phyloP scores from a whole-genome alignment of 64 coral and sea anemone genomes.

The Dendronephthya gigantea region DNA sequence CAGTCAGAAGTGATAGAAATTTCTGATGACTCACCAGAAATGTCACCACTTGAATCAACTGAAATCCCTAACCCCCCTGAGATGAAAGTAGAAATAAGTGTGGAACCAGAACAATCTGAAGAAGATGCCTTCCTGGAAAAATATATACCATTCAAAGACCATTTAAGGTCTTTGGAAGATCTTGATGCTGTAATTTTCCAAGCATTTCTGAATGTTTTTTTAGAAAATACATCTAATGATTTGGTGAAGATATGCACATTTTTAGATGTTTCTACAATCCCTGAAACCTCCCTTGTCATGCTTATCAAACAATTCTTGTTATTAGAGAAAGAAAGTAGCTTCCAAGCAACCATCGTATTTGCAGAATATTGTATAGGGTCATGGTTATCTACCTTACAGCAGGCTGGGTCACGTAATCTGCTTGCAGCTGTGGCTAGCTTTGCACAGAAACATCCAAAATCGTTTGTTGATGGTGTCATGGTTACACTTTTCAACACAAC shows the following conservation, averaged over 20 bases:
- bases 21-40: background rate
- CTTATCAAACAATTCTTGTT: background rate
- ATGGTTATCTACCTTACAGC: background rate
- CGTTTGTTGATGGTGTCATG: conserved; percentile 15
- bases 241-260: background rate
- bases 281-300: background rate
- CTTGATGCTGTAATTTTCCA: background rate
- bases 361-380: background rate
- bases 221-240: background rate
- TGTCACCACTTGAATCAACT: background rate
- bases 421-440: background rate
- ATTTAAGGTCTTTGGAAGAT: background rate
- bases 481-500: background rate
- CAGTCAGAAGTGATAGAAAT: background rate
- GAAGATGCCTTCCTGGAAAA: background rate
- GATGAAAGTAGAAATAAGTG: background rate
- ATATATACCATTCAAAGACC: background rate
- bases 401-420: background rate
- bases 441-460: background rate
- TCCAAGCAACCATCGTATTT: background rate
- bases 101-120: background rate
- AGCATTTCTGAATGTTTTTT: background rate
- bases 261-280: background rate
- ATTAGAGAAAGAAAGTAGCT: background rate
- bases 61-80: background rate